Base-by-base conservation (phyloP, 2,888 invertebrate species). In the Caenorhabditis sp. region DNA sequence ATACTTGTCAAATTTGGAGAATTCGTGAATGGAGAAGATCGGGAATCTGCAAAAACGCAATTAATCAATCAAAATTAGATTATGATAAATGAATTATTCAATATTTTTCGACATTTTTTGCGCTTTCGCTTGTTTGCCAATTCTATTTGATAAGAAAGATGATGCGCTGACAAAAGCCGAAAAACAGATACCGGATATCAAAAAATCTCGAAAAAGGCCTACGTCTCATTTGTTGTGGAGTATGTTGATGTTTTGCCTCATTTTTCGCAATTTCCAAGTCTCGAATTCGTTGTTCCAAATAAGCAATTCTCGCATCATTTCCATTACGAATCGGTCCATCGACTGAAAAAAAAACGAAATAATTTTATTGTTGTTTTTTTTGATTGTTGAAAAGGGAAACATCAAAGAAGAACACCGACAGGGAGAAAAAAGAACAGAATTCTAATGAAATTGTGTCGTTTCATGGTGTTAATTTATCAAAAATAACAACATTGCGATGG, bases 221-320 rank as follows among this genome's bases (percentile, higher is more conserved):
- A 73, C 73, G 64, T 67, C 74, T 66, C 5, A 63, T 59, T 57
- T 69, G 73, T 49, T 53, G 26, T 3, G 63, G 61, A 3, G 63
- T 57, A 26, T 69, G 63, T 23, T 21, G 21, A 21, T 23, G 17
- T 31, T 20, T 14, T 52, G 66, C 60, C 27, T 69, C 67, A 23
- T 69, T 67, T 26, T 67, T 67, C 20, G 58, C 7, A 31, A 74
- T 21, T 56, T 74, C 75, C 1, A 75, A 56, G n/a, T 75, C 75
- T 57, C 70, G 25, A 20, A 75, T 65, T 50, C 66, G 38, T 58
- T 67, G 66, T 25, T 75, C 75, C 50, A 75, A 58, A 57, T 75
- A 75, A 14, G 75, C 75, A 21, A 75, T 66, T 14, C 75, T 58
- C 12, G 67, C 70, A 54, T 66, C 70, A 59, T 60, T 66, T 21